These are phyloP conservation scores for Oscheius sp. DNA, from an alignment of 2,888 invertebrate genomes.

Conservation along the genomic window DNA sequence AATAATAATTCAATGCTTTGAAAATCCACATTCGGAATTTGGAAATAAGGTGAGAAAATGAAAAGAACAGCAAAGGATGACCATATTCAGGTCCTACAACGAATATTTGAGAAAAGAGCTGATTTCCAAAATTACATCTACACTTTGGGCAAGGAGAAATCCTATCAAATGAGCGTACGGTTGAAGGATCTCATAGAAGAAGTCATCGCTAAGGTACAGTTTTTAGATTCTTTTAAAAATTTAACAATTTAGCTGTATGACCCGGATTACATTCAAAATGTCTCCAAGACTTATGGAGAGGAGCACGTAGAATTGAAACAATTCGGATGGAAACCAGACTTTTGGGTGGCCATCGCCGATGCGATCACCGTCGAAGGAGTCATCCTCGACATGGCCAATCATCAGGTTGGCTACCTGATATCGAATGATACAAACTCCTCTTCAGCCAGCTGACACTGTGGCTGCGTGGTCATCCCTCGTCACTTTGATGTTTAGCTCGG, in stretches of 20 bases:
- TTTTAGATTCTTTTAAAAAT: neutral
- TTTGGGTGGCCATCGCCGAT: conserved; percentile 72
- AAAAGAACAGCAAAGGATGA: neutral
- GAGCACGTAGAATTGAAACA: conserved; percentile 68
- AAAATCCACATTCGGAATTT: conserved; percentile 70
- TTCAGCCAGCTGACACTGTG: conserved; percentile 70
- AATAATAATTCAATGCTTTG: conserved; percentile 68
- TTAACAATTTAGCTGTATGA: conserved; percentile 63
- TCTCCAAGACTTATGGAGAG: conserved; percentile 67
- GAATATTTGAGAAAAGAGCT: conserved; percentile 71
- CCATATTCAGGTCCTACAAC: conserved; percentile 56
- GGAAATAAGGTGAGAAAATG: conserved; percentile 59
- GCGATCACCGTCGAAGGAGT: conserved; percentile 72
- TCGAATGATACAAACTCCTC: neutral
- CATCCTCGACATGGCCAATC: conserved; percentile 70
- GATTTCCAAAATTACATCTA: conserved; percentile 68
- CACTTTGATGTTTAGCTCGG: conserved; percentile 67
- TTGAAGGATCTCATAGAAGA: conserved; percentile 67
- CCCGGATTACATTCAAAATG: conserved; percentile 61
- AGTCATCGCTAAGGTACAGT: conserved; percentile 62
- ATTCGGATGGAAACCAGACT: conserved; percentile 72
- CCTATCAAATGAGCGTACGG: conserved; percentile 58
- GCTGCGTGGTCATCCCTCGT: conserved; percentile 71
- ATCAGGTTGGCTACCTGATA: conserved; percentile 50
- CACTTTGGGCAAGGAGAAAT: conserved; percentile 65